Percentiles rank a stretch among this genome's conserved stretches.
These are phyloP conservation scores for Druceiella hillmani DNA, from an alignment of 2,888 invertebrate genomes.

Conservation along the genomic window DNA sequence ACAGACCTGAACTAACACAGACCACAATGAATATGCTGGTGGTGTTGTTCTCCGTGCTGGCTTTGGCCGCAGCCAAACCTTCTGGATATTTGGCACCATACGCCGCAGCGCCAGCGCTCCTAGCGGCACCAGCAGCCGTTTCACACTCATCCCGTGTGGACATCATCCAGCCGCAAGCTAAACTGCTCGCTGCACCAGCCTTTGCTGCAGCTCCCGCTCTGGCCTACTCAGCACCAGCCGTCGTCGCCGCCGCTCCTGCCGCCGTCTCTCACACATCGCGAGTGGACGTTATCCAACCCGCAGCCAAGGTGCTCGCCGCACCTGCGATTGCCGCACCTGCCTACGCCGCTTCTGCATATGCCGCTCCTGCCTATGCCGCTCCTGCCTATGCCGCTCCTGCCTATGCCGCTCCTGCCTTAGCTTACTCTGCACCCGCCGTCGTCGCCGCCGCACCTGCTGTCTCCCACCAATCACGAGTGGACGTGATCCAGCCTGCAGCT, in stretches of 20 bases:
- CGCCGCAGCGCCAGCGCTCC: constrained; percentile 26
- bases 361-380: constrained; percentile 10
- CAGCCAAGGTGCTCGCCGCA: constrained; percentile 30
- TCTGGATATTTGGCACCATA: constrained; percentile 30
- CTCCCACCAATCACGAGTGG: constrained; percentile 6
- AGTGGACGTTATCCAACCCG: constrained; percentile 30
- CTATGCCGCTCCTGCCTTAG: constrained; percentile 20
- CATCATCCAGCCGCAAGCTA: constrained; percentile 27
- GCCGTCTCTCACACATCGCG: constrained; percentile 34
- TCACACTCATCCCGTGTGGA: constrained; percentile 29
- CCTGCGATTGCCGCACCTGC: constrained; percentile 17
- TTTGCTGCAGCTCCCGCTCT: constrained; percentile 26
- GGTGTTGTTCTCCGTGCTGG: constrained; percentile 60
- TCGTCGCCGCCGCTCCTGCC: constrained; percentile 25
- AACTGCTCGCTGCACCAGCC: constrained; percentile 25
- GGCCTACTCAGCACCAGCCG: constrained; percentile 30
- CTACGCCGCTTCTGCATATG: constrained; percentile 10
- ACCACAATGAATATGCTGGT: constrained; percentile 56
- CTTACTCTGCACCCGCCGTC: constrained; percentile 25
- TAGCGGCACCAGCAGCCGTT: constrained; percentile 29
- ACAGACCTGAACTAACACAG: constrained; percentile 53
- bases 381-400: constrained; percentile 9
- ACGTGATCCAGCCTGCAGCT: constrained; percentile 10
- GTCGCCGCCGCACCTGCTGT: constrained; percentile 28
- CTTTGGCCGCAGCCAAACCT: constrained; percentile 34